A percentile compares a stretch with the other conserved stretches of the same genome.
phyloP scores from a whole-genome alignment of 2,888 invertebrate species.

The Tipula vernalis region DNA sequence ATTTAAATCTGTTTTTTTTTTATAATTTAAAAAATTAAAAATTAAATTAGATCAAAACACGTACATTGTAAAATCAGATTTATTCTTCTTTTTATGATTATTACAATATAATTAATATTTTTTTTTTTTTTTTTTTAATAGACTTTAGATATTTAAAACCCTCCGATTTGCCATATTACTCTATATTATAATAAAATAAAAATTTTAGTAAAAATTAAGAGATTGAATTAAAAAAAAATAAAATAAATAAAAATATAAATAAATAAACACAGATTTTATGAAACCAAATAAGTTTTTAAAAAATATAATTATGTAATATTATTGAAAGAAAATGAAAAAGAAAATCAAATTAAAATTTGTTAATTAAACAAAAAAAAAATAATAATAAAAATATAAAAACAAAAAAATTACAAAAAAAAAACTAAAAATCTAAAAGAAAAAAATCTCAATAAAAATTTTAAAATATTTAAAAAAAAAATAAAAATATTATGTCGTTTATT shows the following conservation, averaged over 20 bases:
- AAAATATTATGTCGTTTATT: not conserved
- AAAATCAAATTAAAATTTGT: not conserved
- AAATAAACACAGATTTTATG: conserved; percentile 6
- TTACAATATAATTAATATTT: not conserved
- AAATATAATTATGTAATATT: not conserved
- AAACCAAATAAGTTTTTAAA: conserved; percentile 7
- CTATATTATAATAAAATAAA: not conserved
- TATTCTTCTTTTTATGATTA: not conserved
- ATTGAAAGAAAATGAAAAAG: not conserved
- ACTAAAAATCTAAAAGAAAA: not conserved
- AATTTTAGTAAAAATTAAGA: not conserved
- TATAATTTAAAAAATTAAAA: not conserved
- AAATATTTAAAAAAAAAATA: not conserved
- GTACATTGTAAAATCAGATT: not conserved
- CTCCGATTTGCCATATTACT: conserved; percentile 12
- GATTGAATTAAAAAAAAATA: not conserved
- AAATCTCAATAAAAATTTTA: not conserved
- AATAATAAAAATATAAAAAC: not conserved
- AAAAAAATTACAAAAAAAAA: not conserved
- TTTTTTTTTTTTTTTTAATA: not conserved
- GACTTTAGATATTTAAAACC: conserved; percentile 10
- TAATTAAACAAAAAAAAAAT: not conserved
- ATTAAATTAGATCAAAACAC: not conserved
- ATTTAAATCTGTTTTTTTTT: not conserved
- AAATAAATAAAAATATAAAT: too few species aligned